A percentile compares a stretch with the other conserved stretches of the same genome.
Conservation (phyloP, 2,113 vertebrate genomes). For the Hippopotamus amphibius region DNA sequence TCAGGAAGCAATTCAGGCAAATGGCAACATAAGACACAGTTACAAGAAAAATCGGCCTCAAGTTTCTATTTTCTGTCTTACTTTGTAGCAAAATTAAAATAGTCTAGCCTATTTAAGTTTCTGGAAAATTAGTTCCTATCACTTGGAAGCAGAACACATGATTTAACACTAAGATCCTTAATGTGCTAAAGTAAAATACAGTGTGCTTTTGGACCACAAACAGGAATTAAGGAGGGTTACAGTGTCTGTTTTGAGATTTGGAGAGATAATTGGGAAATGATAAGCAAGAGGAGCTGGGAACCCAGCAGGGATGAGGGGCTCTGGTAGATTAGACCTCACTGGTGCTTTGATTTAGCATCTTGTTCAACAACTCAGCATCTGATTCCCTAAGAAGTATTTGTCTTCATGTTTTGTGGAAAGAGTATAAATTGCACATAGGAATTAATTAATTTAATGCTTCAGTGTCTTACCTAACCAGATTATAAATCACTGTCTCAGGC, state of each 20-base stretch:
- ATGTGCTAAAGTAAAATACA: constrained; percentile 20
- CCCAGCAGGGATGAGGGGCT: neutral
- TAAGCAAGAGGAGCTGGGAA: neutral
- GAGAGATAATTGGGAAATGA: constrained; percentile 41
- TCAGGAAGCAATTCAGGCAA: constrained; percentile 63
- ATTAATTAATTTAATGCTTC: constrained; percentile 82
- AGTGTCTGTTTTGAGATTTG: constrained; percentile 51
- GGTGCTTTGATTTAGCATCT: constrained; percentile 61
- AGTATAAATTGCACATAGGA: constrained; percentile 67
- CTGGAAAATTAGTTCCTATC: constrained; percentile 68
- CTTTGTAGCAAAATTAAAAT: constrained; percentile 49
- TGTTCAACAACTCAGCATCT: constrained; percentile 42
- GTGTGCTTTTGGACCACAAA: constrained; percentile 16
- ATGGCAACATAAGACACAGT: constrained; percentile 41
- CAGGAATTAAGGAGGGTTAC: constrained; percentile 12
- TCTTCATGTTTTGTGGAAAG: constrained; percentile 66
- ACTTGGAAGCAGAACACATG: constrained; percentile 46
- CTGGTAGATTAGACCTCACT: neutral
- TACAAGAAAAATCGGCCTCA: constrained; percentile 64
- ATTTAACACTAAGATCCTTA: constrained; percentile 60
- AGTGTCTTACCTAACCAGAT: constrained; percentile 72
- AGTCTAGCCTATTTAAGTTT: constrained; percentile 40
- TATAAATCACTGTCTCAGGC: constrained; percentile 75
- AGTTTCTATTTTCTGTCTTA: constrained; percentile 47
- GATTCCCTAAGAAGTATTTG: constrained; percentile 65